Evolutionary conservation across 2,888 invertebrate species (phyloP), one percentile per base, ranked within the genome.

Genomic region (Baccha elongata): DNA sequence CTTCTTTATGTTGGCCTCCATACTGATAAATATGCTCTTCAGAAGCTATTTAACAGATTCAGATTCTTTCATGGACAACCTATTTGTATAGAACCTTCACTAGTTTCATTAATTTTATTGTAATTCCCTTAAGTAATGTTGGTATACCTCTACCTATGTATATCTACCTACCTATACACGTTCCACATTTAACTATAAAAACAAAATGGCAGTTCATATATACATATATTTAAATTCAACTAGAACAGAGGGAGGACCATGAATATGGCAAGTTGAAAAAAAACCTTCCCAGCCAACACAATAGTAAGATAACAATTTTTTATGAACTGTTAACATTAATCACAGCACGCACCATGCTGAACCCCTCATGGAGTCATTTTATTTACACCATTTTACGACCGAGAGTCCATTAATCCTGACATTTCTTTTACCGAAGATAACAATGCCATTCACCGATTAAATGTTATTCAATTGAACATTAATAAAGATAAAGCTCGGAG

Each of bases 361-460:
- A 55, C 69, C 40, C 74, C 65, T n/a, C 42, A 75, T 81, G 52
- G 52, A 75, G 64, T 65, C 71, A 60, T 76, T 75, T 75, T 76
- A 76, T 81, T 81, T 81, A 81, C 81, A 76, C 81, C 65, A 72
- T 76, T 81, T 76, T 76, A 67, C 75, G 67, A 67, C 32, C 71
- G 35, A 62, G 67, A 44, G 53, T 35, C 81, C 81, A 81, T 76
- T 76, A 81, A 81, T 81, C 71, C 81, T 81, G 76, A 76, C 81
- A 76, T 81, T 81, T 81, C 81, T 67, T 67, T 72, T 60, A 60
- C 15, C 62, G 19, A 64, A 71, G 81, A 81, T 81, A 81, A 76
- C 76, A 76, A 76, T 81, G 81, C 76, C 76, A 76, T 81, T 76
- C 76, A 81, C 65, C 80, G 80, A 71, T 81, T 81, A 81, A 81